Base-by-base conservation (phyloP, 1,140 invertebrate species). In the Myzus persicae region DNA sequence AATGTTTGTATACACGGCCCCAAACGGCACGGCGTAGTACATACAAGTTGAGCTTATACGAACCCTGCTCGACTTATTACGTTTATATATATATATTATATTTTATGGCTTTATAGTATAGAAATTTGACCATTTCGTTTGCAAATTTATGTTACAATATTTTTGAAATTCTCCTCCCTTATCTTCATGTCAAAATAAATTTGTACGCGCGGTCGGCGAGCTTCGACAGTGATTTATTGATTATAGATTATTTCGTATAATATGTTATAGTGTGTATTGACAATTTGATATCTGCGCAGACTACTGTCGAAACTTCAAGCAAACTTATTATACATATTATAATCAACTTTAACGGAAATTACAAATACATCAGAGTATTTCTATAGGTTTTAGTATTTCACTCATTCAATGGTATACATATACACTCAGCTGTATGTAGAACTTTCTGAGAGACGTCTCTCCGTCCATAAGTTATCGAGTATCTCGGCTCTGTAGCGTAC, bases 331-430 rank as follows among this genome's bases (percentile, higher is more conserved):
- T 82, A 82, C 38, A 82, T 38, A 76, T 76, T 76, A 82, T 82
- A 82, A 82, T 82, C 81, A 82, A 82, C 81, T 82, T 82, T 38
- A 38, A 40, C 38, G 38, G 81, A 82, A 82, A 82, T 82, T 82
- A 40, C 48, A 51, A 51, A 51, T 51, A 51, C 81, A 82, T 22
- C 6, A 36, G 20, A 82, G 36, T 40, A 82, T 82, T 82, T 82
- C 81, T 82, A 82, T 38, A 82, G 81, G 22, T 82, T 81, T 22
- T 81, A 38, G n/a, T 82, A 38, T 8, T 76, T 76, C 5, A 14
- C 59, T n/a, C 31, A n/a, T n/a, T 76, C 59, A 18, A 5, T 18
- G 59, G 42, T 22, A 51, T 24, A 51, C 7, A 76, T n/a, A n/a
- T 76, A 76, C 4, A 76, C n/a, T 22, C 20, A 24, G 22, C 11